phyloP scores from a whole-genome alignment of 2,113 vertebrate genomes.

The Hyperopisus bebe region DNA sequence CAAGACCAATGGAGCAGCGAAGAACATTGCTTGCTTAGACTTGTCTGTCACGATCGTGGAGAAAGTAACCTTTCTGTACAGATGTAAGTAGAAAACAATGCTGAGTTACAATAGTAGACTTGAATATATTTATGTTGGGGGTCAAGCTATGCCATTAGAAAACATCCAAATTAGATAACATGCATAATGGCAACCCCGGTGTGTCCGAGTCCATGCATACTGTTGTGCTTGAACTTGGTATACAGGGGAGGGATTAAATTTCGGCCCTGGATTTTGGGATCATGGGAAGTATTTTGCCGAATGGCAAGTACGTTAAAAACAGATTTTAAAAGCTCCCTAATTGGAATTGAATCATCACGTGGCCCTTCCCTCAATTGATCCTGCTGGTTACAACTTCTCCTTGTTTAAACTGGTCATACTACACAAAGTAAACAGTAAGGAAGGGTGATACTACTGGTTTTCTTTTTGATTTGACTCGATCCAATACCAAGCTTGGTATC shows the following conservation, averaged over 20 bases:
- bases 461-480: background rate
- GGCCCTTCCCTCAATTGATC: background rate
- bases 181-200: background rate
- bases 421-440: background rate
- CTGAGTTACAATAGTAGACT: background rate
- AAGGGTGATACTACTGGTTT: background rate
- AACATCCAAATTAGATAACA: background rate
- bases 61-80: background rate
- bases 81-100: background rate
- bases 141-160: background rate
- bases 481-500: background rate
- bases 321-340: background rate
- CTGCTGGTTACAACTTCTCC: background rate
- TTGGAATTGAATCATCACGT: background rate
- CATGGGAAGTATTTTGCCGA: background rate
- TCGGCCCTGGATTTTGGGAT: background rate
- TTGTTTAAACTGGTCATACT: background rate
- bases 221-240: background rate
- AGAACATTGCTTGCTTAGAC: background rate
- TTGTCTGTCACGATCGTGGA: background rate
- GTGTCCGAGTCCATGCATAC: background rate
- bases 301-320: background rate
- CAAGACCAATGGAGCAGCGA: background rate
- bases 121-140: background rate
- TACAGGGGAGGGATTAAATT: background rate